phyloP scores from a whole-genome alignment of 1,140 invertebrate genomes.

The Trypoxylus dichotomus region DNA sequence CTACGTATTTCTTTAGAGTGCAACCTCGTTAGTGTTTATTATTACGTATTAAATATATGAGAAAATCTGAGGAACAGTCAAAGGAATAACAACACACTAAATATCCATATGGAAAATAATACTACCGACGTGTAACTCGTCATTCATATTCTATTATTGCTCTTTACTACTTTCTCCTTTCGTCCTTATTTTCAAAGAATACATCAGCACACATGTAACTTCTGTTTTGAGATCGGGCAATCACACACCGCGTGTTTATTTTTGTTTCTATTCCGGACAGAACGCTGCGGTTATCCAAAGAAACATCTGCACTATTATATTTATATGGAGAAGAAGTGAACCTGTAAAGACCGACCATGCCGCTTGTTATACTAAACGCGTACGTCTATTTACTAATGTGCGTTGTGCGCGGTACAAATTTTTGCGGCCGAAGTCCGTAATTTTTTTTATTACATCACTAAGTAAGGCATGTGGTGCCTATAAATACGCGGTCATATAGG shows the following conservation, averaged over 20 bases:
- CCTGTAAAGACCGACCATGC: neutral
- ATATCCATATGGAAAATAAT: no score
- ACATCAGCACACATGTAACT: neutral
- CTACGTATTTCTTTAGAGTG: no score
- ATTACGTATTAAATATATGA: no score
- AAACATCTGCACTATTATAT: slow-evolving; percentile 17
- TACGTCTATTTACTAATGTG: neutral
- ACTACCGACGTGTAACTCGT: no score
- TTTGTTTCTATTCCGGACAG: slow-evolving; percentile 21
- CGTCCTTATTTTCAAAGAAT: neutral
- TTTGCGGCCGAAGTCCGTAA: neutral
- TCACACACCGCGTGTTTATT: slow-evolving; percentile 17
- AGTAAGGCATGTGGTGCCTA: neutral
- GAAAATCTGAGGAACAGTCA: no score
- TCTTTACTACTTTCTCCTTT: neutral
- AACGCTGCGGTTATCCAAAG: slow-evolving; percentile 17
- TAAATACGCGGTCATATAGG: slow-evolving; percentile 6
- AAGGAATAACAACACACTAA: no score
- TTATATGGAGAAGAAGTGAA: neutral
- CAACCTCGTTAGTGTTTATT: no score
- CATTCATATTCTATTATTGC: no score
- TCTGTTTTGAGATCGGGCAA: neutral
- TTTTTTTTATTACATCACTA: slow-evolving; percentile 17
- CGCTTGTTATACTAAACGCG: no score
- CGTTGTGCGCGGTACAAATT: neutral